Percentiles rank a stretch among this genome's conserved stretches.
Conservation (phyloP, 2,113 vertebrate genomes). For the Pomatorhinus ruficollis region DNA sequence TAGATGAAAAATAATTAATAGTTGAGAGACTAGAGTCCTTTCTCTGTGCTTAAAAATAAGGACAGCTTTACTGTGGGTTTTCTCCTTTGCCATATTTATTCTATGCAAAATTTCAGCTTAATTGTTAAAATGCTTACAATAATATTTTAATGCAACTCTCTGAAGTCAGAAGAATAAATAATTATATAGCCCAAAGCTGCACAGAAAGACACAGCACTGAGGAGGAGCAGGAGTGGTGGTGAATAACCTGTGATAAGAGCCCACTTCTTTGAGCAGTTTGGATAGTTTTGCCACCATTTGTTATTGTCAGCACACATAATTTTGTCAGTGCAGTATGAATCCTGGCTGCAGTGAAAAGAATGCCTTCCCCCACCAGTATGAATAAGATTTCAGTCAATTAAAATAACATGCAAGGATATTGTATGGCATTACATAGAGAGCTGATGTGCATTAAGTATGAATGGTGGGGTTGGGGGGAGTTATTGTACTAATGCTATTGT, state of each 20-base stretch:
- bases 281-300: constrained; percentile 53
- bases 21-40: background rate
- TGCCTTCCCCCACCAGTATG: constrained; percentile 39
- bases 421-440: constrained; percentile 15
- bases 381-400: constrained; percentile 66
- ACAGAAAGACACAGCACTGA: background rate
- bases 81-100: background rate
- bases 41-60: constrained; percentile 22
- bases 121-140: constrained; percentile 50
- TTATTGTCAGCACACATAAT: constrained; percentile 67
- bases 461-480: constrained; percentile 12
- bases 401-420: constrained; percentile 43
- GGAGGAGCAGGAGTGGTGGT: background rate
- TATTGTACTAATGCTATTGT: constrained; percentile 24
- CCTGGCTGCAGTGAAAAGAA: constrained; percentile 66
- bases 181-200: constrained; percentile 26
- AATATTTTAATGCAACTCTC: constrained; percentile 64
- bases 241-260: constrained; percentile 64
- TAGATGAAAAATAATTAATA: constrained; percentile 13
- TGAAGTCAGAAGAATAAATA: constrained; percentile 44
- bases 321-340: constrained; percentile 60
- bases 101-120: constrained; percentile 23
- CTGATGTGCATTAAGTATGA: constrained; percentile 26
- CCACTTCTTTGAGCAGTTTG: constrained; percentile 25
- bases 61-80: constrained; percentile 20